phyloP scores from a whole-genome alignment of 2,888 invertebrate species.

The Stenoptilia bipunctidactyla region DNA sequence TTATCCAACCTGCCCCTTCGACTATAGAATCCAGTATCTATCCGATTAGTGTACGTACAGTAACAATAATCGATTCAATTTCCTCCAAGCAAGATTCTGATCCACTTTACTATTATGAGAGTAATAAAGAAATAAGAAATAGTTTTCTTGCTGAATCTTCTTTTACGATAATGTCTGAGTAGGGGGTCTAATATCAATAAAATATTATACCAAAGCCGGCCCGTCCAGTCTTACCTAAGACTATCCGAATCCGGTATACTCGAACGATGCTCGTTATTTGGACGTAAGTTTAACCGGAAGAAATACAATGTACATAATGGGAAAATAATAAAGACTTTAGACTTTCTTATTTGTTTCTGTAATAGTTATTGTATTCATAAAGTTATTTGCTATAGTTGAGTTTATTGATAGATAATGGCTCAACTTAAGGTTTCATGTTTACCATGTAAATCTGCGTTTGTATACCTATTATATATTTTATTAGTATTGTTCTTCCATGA shows the following conservation, averaged over 20 bases:
- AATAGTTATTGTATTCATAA: too few relatives aligned
- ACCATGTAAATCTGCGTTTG: too few relatives aligned
- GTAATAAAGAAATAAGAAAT: constrained; percentile 60
- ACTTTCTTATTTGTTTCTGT: too few relatives aligned
- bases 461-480: too few relatives aligned
- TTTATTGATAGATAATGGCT: too few relatives aligned
- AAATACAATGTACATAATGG: neutral
- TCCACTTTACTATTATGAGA: constrained; percentile 70
- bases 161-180: constrained; percentile 68
- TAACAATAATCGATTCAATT: constrained; percentile 70
- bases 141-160: constrained; percentile 70
- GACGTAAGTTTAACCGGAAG: neutral
- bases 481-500: too few relatives aligned
- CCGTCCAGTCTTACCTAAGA: constrained; percentile 16
- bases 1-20: too few relatives aligned
- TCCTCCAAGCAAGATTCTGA: constrained; percentile 62
- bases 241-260: constrained; percentile 2
- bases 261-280: too few relatives aligned
- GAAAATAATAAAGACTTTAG: neutral
- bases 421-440: too few relatives aligned
- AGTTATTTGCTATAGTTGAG: too few relatives aligned
- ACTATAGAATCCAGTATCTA: constrained; percentile 31
- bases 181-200: constrained; percentile 68
- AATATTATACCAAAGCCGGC: constrained; percentile 38
- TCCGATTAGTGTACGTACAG: constrained; percentile 40